Base-by-base conservation (phyloP, 2,888 invertebrate genomes). In the Tinea pellionella region DNA sequence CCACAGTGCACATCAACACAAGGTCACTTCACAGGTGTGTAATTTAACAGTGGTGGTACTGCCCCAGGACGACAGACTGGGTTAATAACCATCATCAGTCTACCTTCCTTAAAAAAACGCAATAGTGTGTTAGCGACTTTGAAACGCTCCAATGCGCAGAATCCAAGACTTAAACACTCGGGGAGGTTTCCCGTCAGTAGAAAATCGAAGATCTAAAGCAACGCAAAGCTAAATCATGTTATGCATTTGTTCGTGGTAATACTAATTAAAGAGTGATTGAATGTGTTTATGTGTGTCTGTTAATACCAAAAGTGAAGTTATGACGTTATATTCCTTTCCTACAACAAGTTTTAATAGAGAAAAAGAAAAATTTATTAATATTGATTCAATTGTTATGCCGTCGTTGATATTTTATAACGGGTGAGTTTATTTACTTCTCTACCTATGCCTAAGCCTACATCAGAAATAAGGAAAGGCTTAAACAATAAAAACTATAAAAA, bases 361-460 rank as follows among this genome's bases (percentile, higher is more conserved):
- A 68, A 76, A 84, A 80, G 78, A 80, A 72, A 80, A 75, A 73
- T 81, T 81, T 75, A 81, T 74, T 79, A 81, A 73, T 72, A 83
- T 80, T 70, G 83, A 84, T 72, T 73, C 75, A 67, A 69, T 71
- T 77, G 86, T 78, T 72, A 90, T 90, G 90, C 90, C 90, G 67
- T 89, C 90, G 75, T 89, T 90, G 88, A 83, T 90, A 80, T 89
- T 89, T 79, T 88, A 88, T 80, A 89, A 90, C 86, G 89, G 89
- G 90, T 91, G 76, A 90, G 90, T 89, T 66, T 18, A n/a, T n/a
- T n/a, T n/a, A n/a, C n/a, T n/a, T n/a, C n/a, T n/a, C n/a, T n/a
- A n/a, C n/a, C n/a, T n/a, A n/a, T n/a, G n/a, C n/a, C n/a, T n/a
- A n/a, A n/a, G n/a, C n/a, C n/a, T n/a, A n/a, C n/a, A n/a, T n/a